Percentiles rank a stretch among this genome's conserved stretches.
phyloP scores from a whole-genome alignment of 2,888 invertebrate species.

The Archaeoteleia sp. region DNA sequence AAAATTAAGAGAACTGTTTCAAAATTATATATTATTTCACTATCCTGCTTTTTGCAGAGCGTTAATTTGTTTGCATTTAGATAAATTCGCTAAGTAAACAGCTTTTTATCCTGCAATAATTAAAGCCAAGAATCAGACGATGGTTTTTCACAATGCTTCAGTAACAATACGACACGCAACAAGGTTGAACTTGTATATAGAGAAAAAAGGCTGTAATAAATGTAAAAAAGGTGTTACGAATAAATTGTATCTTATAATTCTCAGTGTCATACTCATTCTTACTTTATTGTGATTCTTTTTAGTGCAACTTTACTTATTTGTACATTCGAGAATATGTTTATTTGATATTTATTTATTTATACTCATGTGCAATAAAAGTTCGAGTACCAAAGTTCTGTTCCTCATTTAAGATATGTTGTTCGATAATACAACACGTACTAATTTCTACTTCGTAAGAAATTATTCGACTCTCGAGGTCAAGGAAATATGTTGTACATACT shows the following conservation, averaged over 20 bases:
- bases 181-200: constrained; percentile 49
- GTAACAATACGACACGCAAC: constrained; percentile 20
- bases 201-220: constrained; percentile 53
- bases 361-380: constrained; percentile 43
- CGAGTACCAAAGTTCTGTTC: neutral
- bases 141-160: constrained; percentile 25
- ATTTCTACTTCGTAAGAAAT: constrained; percentile 4
- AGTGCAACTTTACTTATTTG: neutral
- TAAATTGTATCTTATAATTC: constrained; percentile 10
- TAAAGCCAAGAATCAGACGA: neutral
- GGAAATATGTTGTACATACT: constrained; percentile 43
- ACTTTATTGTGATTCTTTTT: neutral
- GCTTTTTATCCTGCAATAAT: neutral
- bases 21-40: no score
- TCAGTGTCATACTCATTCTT: constrained; percentile 1
- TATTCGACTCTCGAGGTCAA: constrained; percentile 2
- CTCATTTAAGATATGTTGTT: no score
- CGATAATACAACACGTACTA: neutral
- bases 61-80: neutral
- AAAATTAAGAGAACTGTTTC: no score
- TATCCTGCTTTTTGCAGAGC: no score
- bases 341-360: constrained; percentile 16
- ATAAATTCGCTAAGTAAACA: neutral
- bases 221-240: constrained; percentile 36
- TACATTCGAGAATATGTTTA: neutral